phyloP scores from a whole-genome alignment of 1,140 invertebrate species.

The Drusus annulatus region DNA sequence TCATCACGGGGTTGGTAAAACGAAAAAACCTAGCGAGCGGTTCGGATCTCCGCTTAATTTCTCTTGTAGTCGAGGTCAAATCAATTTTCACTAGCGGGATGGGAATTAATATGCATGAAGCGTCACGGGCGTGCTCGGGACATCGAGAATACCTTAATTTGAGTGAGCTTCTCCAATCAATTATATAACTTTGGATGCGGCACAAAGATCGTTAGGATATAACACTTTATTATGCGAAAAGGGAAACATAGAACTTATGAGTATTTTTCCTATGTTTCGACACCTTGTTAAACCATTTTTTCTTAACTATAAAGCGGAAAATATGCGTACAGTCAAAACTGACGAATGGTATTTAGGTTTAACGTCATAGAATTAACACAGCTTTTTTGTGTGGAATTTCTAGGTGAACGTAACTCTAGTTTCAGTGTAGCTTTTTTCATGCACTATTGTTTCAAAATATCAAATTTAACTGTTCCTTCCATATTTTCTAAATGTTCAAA shows the following conservation, averaged over 20 bases:
- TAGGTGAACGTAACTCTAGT: no score
- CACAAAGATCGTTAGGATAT: background rate
- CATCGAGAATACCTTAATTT: conserved; percentile 15
- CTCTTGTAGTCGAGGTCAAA: conserved; percentile 14
- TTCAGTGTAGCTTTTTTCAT: no score
- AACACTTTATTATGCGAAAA: background rate
- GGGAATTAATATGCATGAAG: conserved; percentile 16
- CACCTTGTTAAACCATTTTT: no score
- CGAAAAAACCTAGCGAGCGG: background rate
- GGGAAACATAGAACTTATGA: no score
- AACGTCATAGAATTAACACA: no score
- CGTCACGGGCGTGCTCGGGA: background rate
- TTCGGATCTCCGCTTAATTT: conserved; percentile 15
- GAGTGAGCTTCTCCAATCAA: background rate
- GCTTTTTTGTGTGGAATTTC: background rate
- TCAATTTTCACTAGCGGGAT: conserved; percentile 37
- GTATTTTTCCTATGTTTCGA: no score
- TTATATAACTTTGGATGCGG: background rate
- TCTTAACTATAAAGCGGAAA: no score
- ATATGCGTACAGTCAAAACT: no score
- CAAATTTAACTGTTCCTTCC: no score
- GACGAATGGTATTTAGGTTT: no score
- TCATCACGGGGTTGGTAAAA: background rate
- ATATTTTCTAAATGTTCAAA: no score
- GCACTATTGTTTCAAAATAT: no score